Evolutionary conservation across 2,888 invertebrate species (phyloP).

Genomic region (Coenonympha arcania): DNA sequence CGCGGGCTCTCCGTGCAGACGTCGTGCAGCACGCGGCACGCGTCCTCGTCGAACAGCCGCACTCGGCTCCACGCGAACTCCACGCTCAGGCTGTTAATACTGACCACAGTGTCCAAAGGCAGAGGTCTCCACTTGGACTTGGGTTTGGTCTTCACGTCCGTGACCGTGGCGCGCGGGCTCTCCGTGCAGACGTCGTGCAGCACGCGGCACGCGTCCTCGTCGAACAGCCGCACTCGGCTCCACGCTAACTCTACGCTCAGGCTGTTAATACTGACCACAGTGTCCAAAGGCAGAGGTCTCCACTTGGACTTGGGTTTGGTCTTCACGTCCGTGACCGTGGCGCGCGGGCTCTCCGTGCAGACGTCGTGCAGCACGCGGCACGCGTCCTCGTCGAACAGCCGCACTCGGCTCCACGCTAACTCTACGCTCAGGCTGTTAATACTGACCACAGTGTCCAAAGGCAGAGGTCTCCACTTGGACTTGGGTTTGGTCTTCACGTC

Average conservation of each 20-base stretch:
- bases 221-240: slow-evolving; percentile 89
- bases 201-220: slow-evolving; percentile 85
- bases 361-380: slow-evolving; percentile 86
- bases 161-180: slow-evolving; percentile 81
- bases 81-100: too few relatives aligned
- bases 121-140: slow-evolving; percentile 97
- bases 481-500: slow-evolving; percentile 89
- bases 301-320: slow-evolving; percentile 96
- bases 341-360: slow-evolving; percentile 82
- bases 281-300: slow-evolving; percentile 96
- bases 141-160: slow-evolving; percentile 85
- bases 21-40: slow-evolving; percentile 86
- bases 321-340: slow-evolving; percentile 82
- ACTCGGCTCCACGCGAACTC: too few relatives aligned
- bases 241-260: too few relatives aligned
- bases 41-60: slow-evolving; percentile 88
- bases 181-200: slow-evolving; percentile 86
- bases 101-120: slow-evolving; percentile 95
- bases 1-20: slow-evolving; percentile 82
- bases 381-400: slow-evolving; percentile 89
- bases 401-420: slow-evolving; percentile 85
- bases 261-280: slow-evolving; percentile 90
- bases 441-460: slow-evolving; percentile 95
- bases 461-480: slow-evolving; percentile 95
- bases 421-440: too few relatives aligned